phyloP scores from a whole-genome alignment of 1,140 invertebrate genomes.

The Drosophila repleta region DNA sequence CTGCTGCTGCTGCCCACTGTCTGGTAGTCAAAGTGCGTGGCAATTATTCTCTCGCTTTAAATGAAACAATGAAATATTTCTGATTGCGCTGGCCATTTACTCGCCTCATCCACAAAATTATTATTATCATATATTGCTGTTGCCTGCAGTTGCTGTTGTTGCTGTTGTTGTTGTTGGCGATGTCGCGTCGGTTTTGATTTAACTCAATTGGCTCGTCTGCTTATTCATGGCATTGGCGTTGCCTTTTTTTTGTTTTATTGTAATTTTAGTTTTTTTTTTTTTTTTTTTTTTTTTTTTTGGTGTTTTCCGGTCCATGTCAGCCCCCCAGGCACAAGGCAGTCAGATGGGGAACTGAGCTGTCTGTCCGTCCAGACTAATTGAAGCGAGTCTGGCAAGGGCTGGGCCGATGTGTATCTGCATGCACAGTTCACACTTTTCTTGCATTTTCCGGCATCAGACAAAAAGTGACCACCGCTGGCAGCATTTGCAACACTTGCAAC shows the following conservation, averaged over 20 bases:
- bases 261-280: slow-evolving; percentile 1
- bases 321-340: slow-evolving; percentile 16
- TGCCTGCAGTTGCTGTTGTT: slow-evolving; percentile 21
- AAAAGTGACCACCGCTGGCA: slow-evolving; percentile 34
- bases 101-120: slow-evolving; percentile 36
- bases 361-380: slow-evolving; percentile 74
- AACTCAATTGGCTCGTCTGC: slow-evolving; percentile 75
- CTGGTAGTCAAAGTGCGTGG: slow-evolving; percentile 78
- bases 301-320: slow-evolving; percentile 71
- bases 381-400: slow-evolving; percentile 65
- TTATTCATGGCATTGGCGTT: slow-evolving; percentile 67
- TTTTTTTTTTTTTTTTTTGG: slow-evolving; percentile 39
- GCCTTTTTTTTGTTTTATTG: slow-evolving; percentile 16
- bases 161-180: slow-evolving; percentile 19
- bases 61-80: slow-evolving; percentile 79
- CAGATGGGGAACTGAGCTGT: slow-evolving; percentile 37
- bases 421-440: slow-evolving; percentile 81
- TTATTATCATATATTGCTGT: slow-evolving; percentile 23
- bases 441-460: slow-evolving; percentile 51
- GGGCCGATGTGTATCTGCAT: slow-evolving; percentile 72
- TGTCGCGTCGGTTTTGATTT: slow-evolving; percentile 77
- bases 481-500: slow-evolving; percentile 30
- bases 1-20: slow-evolving; percentile 4
- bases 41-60: slow-evolving; percentile 76
- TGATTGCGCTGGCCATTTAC: slow-evolving; percentile 68